Conservation (phyloP, 2,888 invertebrate genomes). For the Cenopis cana region DNA sequence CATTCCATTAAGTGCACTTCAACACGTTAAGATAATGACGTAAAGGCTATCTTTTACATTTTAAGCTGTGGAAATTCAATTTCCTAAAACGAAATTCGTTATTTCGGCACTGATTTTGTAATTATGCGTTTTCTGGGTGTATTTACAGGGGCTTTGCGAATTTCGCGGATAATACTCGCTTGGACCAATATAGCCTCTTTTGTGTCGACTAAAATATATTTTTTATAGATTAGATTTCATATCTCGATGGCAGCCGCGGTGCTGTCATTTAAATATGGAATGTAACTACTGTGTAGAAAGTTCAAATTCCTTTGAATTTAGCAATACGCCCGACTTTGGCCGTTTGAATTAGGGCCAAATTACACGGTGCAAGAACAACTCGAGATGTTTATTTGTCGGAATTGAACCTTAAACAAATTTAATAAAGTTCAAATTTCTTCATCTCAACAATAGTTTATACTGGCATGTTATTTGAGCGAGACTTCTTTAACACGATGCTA, state of each 20-base stretch:
- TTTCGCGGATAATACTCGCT: not conserved
- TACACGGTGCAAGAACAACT: too few relatives aligned
- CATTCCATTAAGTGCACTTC: constrained; percentile 84
- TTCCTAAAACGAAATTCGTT: constrained; percentile 57
- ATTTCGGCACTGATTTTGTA: constrained; percentile 37
- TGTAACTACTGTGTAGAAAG: not conserved
- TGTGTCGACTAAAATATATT: too few relatives aligned
- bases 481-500: not conserved
- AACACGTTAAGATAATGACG: constrained; percentile 71
- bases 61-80: constrained; percentile 76
- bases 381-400: too few relatives aligned
- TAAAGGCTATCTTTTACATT: constrained; percentile 67
- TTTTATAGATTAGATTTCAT: too few relatives aligned
- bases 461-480: not conserved
- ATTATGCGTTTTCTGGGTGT: constrained; percentile 32
- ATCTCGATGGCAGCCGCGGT: too few relatives aligned
- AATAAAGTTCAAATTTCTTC: too few relatives aligned
- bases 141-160: constrained; percentile 18
- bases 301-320: too few relatives aligned
- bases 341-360: too few relatives aligned
- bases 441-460: not conserved
- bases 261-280: not conserved
- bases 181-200: not conserved
- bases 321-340: too few relatives aligned
- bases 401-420: too few relatives aligned